Evolutionary conservation across 2,888 invertebrate species (phyloP).

Genomic region (Agrypnus murinus): DNA sequence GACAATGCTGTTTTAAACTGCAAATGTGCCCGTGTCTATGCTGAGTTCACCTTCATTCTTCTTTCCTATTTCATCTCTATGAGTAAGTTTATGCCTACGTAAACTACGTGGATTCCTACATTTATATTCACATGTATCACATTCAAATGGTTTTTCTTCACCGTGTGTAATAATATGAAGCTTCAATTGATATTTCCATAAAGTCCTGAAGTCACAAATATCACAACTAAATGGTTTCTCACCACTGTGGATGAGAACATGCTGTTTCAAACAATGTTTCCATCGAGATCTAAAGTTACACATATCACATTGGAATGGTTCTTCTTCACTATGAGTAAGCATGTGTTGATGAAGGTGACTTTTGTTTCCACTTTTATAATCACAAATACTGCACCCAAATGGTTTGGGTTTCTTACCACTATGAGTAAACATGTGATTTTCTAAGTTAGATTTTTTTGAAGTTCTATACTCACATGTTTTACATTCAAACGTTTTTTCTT

Average conservation of each 20-base stretch:
- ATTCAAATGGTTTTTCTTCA: background rate
- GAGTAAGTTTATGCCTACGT: background rate
- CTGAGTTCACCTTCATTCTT: no score
- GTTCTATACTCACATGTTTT: no score
- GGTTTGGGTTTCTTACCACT: background rate
- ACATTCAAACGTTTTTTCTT: background rate
- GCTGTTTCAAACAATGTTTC: background rate
- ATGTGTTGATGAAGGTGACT: no score
- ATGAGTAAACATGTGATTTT: no score
- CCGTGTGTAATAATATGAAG: background rate
- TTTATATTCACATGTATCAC: background rate
- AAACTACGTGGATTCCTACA: background rate
- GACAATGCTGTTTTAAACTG: no score
- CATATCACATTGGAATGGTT: no score
- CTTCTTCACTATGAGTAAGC: no score
- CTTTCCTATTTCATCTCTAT: constrained; percentile 1
- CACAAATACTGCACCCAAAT: background rate
- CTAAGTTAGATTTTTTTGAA: background rate
- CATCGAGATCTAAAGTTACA: background rate
- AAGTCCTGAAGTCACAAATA: background rate
- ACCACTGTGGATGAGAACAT: no score
- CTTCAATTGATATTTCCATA: background rate
- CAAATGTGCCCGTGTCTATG: no score
- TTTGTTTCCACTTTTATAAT: background rate
- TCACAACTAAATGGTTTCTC: background rate